These are phyloP conservation scores for Simalia tracyae DNA, from an alignment of 2,797 vertebrate species.

Conservation along the genomic window DNA sequence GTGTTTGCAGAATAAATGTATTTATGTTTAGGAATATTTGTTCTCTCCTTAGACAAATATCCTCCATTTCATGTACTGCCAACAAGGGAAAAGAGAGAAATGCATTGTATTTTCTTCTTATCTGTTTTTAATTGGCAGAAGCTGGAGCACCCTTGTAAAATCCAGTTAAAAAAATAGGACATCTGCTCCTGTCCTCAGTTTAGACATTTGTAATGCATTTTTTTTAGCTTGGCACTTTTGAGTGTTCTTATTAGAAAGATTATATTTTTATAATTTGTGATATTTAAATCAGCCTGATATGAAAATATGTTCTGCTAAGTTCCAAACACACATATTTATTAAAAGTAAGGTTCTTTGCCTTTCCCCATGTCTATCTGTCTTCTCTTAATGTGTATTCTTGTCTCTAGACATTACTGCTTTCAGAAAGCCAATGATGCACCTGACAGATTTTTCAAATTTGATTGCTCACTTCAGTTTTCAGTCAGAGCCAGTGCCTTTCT, in stretches of 20 bases:
- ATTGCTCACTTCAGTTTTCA: background rate
- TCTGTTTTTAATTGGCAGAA: background rate
- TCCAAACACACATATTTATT: constrained; percentile 14
- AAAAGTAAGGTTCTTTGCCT: background rate
- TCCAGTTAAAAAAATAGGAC: background rate
- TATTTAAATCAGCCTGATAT: background rate
- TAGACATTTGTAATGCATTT: background rate
- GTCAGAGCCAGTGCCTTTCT: background rate
- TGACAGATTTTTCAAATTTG: background rate
- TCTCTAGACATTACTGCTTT: background rate
- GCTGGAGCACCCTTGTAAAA: background rate
- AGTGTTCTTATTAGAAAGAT: background rate
- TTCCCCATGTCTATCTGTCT: background rate
- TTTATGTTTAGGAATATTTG: background rate
- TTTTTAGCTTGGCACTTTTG: background rate
- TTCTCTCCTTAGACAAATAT: background rate
- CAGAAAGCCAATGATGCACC: background rate
- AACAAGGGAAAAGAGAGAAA: background rate
- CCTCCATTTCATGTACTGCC: background rate
- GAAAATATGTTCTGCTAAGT: background rate
- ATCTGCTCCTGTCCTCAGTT: background rate
- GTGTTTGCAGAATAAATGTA: background rate
- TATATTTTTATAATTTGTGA: background rate
- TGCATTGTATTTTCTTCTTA: background rate
- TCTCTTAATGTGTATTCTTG: background rate